Percentiles rank a stretch among this genome's conserved stretches.
These are phyloP conservation scores for Philonicus albiceps DNA, from an alignment of 2,888 invertebrate genomes.

Conservation along the genomic window DNA sequence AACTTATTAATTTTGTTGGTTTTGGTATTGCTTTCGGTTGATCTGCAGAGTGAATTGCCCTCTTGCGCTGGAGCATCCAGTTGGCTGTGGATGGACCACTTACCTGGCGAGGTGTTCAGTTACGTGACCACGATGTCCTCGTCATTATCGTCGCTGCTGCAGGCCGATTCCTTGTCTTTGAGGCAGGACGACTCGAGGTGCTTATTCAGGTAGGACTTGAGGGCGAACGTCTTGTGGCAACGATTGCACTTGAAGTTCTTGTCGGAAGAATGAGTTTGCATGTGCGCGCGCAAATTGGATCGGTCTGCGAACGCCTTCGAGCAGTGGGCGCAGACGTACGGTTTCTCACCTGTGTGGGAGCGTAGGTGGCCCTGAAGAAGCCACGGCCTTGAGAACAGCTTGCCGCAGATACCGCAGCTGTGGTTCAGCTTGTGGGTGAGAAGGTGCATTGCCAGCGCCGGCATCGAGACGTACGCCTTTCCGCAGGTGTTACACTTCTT, in stretches of 20 bases:
- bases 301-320: constrained; percentile 95
- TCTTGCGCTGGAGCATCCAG: background rate
- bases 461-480: constrained; percentile 98
- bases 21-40: constrained; percentile 35
- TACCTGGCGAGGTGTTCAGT: constrained; percentile 40
- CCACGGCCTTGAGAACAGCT: constrained; percentile 95
- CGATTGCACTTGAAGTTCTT: constrained; percentile 88
- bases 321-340: constrained; percentile 93
- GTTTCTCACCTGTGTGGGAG: constrained; percentile 93
- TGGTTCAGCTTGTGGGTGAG: constrained; percentile 92
- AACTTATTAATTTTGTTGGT: background rate
- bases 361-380: constrained; percentile 85
- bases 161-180: constrained; percentile 62
- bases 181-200: constrained; percentile 91
- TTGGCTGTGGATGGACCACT: background rate
- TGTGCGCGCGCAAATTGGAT: constrained; percentile 91
- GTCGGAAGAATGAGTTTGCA: constrained; percentile 92
- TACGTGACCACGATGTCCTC: constrained; percentile 63
- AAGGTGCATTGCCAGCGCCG: constrained; percentile 93
- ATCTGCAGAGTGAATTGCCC: constrained; percentile 1
- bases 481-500: constrained; percentile 95
- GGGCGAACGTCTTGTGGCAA: constrained; percentile 90
- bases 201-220: constrained; percentile 95
- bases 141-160: constrained; percentile 60
- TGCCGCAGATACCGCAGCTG: constrained; percentile 91